Percentiles rank a stretch among this genome's conserved stretches.
Evolutionary conservation across 2,888 invertebrate species (phyloP).

Genomic region (Cephus pulcher): DNA sequence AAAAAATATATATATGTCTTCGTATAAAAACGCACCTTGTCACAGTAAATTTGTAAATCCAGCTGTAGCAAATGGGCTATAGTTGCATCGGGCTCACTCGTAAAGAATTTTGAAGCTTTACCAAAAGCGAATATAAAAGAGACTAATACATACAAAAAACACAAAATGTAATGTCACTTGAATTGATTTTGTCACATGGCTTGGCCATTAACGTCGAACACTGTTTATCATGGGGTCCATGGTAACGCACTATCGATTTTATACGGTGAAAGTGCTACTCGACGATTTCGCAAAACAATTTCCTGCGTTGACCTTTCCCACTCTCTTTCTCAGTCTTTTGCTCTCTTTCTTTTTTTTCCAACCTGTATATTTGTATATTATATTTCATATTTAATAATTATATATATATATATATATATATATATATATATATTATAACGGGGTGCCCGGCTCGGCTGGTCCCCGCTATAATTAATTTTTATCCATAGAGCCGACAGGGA

Average conservation of each 20-base stretch:
- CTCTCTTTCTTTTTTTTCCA: neutral
- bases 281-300: neutral
- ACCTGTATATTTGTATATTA: neutral
- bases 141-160: conserved; percentile 45
- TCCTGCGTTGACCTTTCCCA: neutral
- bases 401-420: neutral
- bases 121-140: conserved; percentile 12
- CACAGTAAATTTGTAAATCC: neutral
- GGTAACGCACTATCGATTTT: conserved; percentile 35
- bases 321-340: neutral
- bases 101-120: conserved; percentile 40
- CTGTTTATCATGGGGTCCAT: conserved; percentile 45
- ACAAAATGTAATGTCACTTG: conserved; percentile 54
- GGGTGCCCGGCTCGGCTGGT: too few species aligned
- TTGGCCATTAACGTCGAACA: conserved; percentile 44
- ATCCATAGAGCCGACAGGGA: too few species aligned
- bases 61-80: conserved; percentile 25
- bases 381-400: too few species aligned
- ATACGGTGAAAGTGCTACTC: neutral
- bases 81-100: conserved; percentile 31
- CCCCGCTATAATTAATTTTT: too few species aligned
- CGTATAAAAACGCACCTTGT: neutral
- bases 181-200: conserved; percentile 60
- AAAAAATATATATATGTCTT: neutral
- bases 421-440: too few species aligned